Evolutionary conservation across 2,797 vertebrate species (phyloP).

Genomic region (Vespertilio murinus): DNA sequence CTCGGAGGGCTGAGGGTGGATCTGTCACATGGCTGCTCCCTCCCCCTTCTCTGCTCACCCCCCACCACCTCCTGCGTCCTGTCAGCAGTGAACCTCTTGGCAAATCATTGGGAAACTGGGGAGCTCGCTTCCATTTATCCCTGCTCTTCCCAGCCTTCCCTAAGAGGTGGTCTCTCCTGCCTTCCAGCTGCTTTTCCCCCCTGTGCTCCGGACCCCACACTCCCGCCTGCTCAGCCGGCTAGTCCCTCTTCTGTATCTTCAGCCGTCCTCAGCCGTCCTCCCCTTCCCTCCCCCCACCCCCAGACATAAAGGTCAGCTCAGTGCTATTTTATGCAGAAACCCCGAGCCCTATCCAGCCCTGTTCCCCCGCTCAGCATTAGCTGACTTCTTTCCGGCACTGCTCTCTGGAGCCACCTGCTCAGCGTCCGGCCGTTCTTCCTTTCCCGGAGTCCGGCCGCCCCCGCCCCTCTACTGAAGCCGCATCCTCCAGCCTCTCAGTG

Average conservation of each 20-base stretch:
- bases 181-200: neutral
- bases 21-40: neutral
- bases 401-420: neutral
- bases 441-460: too few species aligned
- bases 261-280: too few species aligned
- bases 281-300: neutral
- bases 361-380: neutral
- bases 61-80: neutral
- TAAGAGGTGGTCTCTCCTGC: neutral
- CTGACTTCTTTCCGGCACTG: neutral
- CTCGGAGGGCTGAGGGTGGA: neutral
- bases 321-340: neutral
- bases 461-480: accelerated
- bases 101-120: neutral
- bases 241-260: neutral
- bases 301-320: neutral
- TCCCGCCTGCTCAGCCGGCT: accelerated
- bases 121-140: neutral
- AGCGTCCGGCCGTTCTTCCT: neutral
- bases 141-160: neutral
- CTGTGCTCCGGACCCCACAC: neutral
- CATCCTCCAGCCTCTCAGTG: neutral
- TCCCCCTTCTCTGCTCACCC: neutral
- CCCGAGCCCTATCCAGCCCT: too few species aligned
- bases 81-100: neutral